phyloP scores from a whole-genome alignment of 2,113 vertebrate genomes.

The Monarcha castaneiventris region DNA sequence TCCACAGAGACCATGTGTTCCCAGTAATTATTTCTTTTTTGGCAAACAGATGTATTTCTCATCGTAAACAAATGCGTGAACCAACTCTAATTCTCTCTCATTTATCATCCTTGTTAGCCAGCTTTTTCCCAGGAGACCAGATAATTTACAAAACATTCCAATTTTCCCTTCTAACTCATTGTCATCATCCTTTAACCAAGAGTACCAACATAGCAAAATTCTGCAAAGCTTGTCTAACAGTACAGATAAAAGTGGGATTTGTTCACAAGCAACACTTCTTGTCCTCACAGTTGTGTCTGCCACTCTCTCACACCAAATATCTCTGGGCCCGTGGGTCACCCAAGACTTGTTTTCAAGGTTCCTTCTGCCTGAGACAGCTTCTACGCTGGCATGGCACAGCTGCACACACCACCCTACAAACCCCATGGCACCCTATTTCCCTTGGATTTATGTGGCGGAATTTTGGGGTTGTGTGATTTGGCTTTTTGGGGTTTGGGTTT shows the following conservation, averaged over 20 bases:
- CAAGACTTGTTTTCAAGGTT: not conserved
- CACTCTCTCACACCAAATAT: not conserved
- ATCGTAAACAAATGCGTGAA: not conserved
- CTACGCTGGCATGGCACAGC: not conserved
- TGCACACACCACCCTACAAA: not conserved
- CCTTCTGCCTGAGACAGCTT: not conserved
- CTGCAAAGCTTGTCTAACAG: not conserved
- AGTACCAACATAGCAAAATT: not conserved
- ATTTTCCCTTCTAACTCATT: not conserved
- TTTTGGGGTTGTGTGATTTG: not conserved
- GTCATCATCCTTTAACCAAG: not conserved
- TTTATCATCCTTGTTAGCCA: slow-evolving; percentile 22
- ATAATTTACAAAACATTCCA: not conserved
- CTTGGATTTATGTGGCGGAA: not conserved
- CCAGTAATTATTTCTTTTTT: not conserved
- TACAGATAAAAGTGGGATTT: not conserved
- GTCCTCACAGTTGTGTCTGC: not conserved
- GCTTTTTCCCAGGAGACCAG: not conserved
- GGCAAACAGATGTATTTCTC: not conserved
- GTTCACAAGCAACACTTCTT: rapidly evolving
- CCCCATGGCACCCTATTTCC: not conserved
- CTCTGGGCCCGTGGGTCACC: rapidly evolving
- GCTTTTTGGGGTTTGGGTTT: rapidly evolving
- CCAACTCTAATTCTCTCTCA: not conserved
- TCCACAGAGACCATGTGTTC: not conserved